Evolutionary conservation across 2,797 vertebrate species (phyloP), one percentile per base, ranked within the genome.

Genomic region (Craterocephalus amniculus): DNA sequence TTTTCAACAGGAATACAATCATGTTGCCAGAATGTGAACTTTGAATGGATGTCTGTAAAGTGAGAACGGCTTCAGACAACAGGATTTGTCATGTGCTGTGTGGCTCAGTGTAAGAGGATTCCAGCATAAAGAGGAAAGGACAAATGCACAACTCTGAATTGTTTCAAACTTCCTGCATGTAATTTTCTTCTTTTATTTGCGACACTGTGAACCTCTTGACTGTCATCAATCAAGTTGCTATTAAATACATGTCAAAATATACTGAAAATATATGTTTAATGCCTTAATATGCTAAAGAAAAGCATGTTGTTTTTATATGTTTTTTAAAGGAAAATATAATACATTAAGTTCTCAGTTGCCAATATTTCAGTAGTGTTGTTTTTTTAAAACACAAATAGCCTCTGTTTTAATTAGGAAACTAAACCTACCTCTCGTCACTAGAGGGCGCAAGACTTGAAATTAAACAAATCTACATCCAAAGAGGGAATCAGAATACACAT

Each of bases 1-100:
- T 95, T 52, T 94, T 96, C 88, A 95, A 91, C 92, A 93, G 65
- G 87, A 93, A 89, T 88, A 89, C 80, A 92, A 90, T 85, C 84
- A 83, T 90, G 94, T 95, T 89, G 87, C 86, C 93, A 89, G 89
- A 95, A 79, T 93, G 94, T 92, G 84, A 94, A 54, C 22, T 62
- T 43, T 72, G 70, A 67, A 76, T 63, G 70, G 51, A 57, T 70
- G 58, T 58, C 29, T 70, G 70, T 74, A 71, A 84, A 54, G 49
- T 70, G 76, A 88, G 72, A 74, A 56, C 55, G 35, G 71, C 48
- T 14, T 68, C 68, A 58, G 68, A 70, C 58, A 70, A 80, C 68
- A 74, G 70, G 63, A 67, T 59, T 59, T 67, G 57, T 55, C 59
- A n/a, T 9, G 12, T 32, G 63, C 51, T 80, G 52, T 79, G 55